A percentile compares a stretch with the other conserved stretches of the same genome.
Evolutionary conservation across 2,113 vertebrate species (phyloP).

Genomic region (Stictonetta naevosa): DNA sequence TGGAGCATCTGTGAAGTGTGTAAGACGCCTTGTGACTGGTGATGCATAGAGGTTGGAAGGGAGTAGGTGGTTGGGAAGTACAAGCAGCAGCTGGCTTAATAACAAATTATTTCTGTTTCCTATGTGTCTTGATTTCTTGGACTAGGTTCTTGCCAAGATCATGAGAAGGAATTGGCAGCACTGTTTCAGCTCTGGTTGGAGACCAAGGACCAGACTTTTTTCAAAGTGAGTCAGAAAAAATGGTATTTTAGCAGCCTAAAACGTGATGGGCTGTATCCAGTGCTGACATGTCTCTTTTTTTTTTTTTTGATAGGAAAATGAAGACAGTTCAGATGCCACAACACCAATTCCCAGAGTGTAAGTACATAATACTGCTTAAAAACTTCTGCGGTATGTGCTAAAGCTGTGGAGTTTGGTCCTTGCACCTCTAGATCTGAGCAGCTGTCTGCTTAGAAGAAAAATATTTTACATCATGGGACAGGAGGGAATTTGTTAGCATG

Average conservation of each 20-base stretch:
- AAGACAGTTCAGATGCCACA: conserved; percentile 87
- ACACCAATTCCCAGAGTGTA: conserved; percentile 90
- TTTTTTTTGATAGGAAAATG: conserved; percentile 83
- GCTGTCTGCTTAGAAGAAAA: neutral
- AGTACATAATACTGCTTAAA: conserved; percentile 60
- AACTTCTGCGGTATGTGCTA: neutral
- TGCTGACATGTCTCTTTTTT: conserved; percentile 20
- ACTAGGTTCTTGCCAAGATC: conserved; percentile 87
- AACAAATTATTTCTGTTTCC: neutral
- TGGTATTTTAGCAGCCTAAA: neutral
- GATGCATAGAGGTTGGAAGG: neutral
- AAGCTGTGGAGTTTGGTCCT: neutral
- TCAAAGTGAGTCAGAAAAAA: conserved; percentile 83
- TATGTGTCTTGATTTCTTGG: neutral
- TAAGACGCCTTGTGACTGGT: neutral
- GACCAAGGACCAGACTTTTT: conserved; percentile 91
- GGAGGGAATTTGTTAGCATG: neutral
- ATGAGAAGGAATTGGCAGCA: conserved; percentile 91
- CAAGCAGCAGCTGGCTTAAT: neutral
- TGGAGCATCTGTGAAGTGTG: neutral
- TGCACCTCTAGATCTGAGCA: neutral
- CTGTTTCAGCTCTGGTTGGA: conserved; percentile 97
- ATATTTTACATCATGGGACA: neutral
- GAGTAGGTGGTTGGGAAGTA: neutral
- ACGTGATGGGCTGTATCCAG: neutral